Percentiles rank a stretch among this genome's conserved stretches.
Evolutionary conservation across 2,797 vertebrate genomes (phyloP).

Genomic region (Enteromius argenteus): DNA sequence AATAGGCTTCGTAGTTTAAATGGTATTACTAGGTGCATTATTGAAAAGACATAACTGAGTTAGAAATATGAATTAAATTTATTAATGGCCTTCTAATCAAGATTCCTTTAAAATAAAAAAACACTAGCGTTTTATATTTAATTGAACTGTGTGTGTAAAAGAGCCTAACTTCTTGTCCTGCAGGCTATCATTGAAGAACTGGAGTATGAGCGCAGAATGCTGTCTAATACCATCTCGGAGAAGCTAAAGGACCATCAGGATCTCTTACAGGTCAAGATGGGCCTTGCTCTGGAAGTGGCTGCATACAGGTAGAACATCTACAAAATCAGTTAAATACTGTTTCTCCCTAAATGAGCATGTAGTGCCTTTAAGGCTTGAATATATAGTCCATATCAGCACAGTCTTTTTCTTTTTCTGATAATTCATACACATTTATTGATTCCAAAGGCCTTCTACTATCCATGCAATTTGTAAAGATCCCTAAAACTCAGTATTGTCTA

Average conservation of each 20-base stretch:
- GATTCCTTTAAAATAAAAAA: neutral
- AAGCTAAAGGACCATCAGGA: slow-evolving; percentile 90
- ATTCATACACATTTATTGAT: neutral
- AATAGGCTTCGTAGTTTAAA: slow-evolving; percentile 11
- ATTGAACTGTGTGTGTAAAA: neutral
- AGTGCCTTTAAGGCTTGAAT: neutral
- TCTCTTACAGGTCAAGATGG: slow-evolving; percentile 90
- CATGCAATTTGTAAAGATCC: neutral
- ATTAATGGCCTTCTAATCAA: neutral
- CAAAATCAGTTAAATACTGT: neutral
- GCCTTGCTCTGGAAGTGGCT: slow-evolving; percentile 91
- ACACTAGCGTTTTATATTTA: neutral
- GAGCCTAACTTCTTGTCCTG: slow-evolving; percentile 41
- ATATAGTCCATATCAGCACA: neutral
- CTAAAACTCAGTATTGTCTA: neutral
- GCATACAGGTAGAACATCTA: slow-evolving; percentile 87
- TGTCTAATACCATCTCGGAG: slow-evolving; percentile 82
- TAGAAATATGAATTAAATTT: neutral
- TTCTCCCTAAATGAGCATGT: neutral
- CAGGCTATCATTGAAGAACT: slow-evolving; percentile 87
- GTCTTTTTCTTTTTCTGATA: neutral
- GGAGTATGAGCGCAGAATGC: slow-evolving; percentile 85
- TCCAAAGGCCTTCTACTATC: neutral
- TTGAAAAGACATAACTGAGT: neutral
- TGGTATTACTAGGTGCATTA: neutral